Base-by-base conservation (phyloP, 2,888 invertebrate species). In the Coronaproctus castanopsis region DNA sequence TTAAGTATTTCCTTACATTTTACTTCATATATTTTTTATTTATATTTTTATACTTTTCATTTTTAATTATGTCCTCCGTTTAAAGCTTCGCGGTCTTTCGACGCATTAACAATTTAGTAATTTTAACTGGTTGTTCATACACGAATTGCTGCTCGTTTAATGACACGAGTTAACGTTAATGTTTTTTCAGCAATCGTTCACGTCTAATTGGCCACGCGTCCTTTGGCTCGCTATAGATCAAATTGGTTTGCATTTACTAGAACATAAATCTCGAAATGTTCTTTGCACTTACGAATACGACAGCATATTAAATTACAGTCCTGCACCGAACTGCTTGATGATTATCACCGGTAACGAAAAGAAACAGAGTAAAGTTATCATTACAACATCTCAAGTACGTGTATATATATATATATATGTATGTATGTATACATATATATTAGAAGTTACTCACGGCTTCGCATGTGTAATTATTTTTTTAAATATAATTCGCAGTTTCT, bases 151-250 rank as follows among this genome's bases (percentile, higher is more conserved):
- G n/a, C n/a, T n/a, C n/a, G n/a, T n/a, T n/a, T n/a, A n/a, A n/a
- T n/a, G n/a, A n/a, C n/a, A n/a, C n/a, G n/a, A n/a, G n/a, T n/a
- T n/a, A n/a, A n/a, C n/a, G n/a, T n/a, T n/a, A n/a, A n/a, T n/a
- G n/a, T n/a, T n/a, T 61, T 72, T 73, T 49, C 72, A 88, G 87
- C 93, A 95, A 84, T 88, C 90, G 14, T 93, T 92, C 71, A 92
- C 93, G 18, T 91, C 92, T 23, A 90, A 90, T 73, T 91, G 95
- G 88, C 93, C 95, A 24, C 80, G 92, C 68, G 82, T 86, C 52
- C 75, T 95, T 54, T 91, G 93, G 90, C 75, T 95, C 66, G 92
- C 90, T 22, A 87, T 95, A 57, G 91, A 93, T 74, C 91, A 92
- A 71, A 81, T 81, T 67, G 95, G 95, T 21, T 80, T 95, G 62